Evolutionary conservation across 1,140 invertebrate species (phyloP), one percentile per base, ranked within the genome.

Genomic region (Chironomus tepperi): DNA sequence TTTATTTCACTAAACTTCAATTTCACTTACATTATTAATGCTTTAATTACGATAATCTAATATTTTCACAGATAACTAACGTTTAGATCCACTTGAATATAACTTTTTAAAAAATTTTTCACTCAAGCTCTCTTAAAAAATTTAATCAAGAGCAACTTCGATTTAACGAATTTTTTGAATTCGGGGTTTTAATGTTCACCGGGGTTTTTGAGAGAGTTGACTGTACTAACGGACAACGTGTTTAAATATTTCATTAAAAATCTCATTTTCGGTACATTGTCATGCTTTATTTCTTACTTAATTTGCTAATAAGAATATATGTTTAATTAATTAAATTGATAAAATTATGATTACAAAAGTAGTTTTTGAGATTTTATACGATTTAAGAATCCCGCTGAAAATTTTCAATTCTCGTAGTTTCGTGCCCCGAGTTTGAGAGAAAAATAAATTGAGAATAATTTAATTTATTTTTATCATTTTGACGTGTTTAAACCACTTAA

Each of bases 401-500:
- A 34, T 34, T 34, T 34, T 34, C 24, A 34, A 34, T 5, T 34
- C 5, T 34, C 24, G 24, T 34, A 34, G 24, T 34, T 34, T 34
- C 24, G 24, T 34, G 5, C 24, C 24, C 24, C 24, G 24, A 34
- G 24, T 34, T 34, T 34, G 24, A 34, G 24, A 34, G 24, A 34
- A 34, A 34, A 34, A 34, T 34, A 34, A 34, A 34, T 34, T 34
- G 24, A 34, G 24, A 34, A 34, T 34, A 2, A 34, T 2, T 2
- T 34, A 57, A 57, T 57, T 57, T 57, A 57, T 57, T 57, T n/a
- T n/a, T 57, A n/a, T 12, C 47, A 57, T 57, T 57, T 47, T 57
- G 5, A 57, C 9, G 10, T 12, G 12, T n/a, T 57, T 57, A 57
- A 57, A 0, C 5, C 47, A 1, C n/a, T 12, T 57, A 15, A 15